Evolutionary conservation across 2,888 invertebrate genomes (phyloP), one percentile per base, ranked within the genome.

Genomic region (Pachymerium ferrugineum): DNA sequence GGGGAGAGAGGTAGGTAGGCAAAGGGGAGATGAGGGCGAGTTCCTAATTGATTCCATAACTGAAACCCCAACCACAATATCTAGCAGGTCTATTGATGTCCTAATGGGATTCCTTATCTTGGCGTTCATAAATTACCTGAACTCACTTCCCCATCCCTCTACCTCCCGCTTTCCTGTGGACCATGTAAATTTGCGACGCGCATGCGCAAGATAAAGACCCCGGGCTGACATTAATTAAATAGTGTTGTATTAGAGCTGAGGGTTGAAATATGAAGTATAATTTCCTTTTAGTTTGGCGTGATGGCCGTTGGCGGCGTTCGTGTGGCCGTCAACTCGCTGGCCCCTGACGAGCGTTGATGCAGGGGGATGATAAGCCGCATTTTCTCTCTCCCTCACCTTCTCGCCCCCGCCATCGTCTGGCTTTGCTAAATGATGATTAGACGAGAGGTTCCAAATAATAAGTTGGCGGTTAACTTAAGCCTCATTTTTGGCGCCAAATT

Each of bases 211-310:
- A 62, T 62, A 62, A 62, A 62, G 62, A 62, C 62, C 62, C 62
- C 62, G 62, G 28, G 62, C 62, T 62, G 62, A 62, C 62, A 62
- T 62, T 62, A 62, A 62, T 62, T 62, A 62, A 62, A 62, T 62
- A 62, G 62, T 62, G 62, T 62, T 62, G 62, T 62, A 62, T 62
- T 62, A 62, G 62, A 62, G 62, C 62, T 62, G 62, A 62, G 62
- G 62, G 62, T 62, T 74, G 74, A 74, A 74, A 74, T 74, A 74
- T 74, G 74, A 67, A 74, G 74, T 72, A 74, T 74, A 74, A 74
- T 74, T 74, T 74, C 74, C 74, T 74, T 29, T 71, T 35, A 33
- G 68, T 42, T 68, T 70, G 70, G 42, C 31, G 35, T 70, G 35
- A 70, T 38, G 47, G 35, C 47, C 42, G 70, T 47, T 70, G 70